Base-by-base conservation (phyloP, 2,113 vertebrate genomes). In the Pygoscelis adeliae region DNA sequence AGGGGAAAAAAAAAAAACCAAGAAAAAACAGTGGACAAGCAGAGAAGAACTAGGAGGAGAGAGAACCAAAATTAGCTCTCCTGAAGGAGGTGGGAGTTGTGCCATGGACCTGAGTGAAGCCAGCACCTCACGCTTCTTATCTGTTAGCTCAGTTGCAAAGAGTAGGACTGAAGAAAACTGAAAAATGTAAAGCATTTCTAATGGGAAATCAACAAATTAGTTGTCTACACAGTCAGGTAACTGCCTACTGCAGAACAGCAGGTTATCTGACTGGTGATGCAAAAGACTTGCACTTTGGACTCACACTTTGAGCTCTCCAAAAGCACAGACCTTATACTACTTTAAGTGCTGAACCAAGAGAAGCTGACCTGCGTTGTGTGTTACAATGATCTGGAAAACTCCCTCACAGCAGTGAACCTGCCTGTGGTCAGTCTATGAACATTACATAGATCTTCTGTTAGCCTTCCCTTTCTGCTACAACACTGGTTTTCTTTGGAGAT, bases 331-430 rank as follows among this genome's bases (percentile, higher is more conserved):
- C 32, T 27, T 3, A 2, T 0, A 0, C 13, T 50, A 6, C 30
- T 63, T 38, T 10, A 38, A 5, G 38, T 25, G 61, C 22, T 44
- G 49, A 46, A 23, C 9, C 52, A 32, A 49, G 16, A 27, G n/a
- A 11, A 69, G 49, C 34, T 47, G 42, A 65, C 13, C 18, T 19
- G 27, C 4, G 1, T 5, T 53, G 22, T 5, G 0, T 0, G 2
- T 17, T 15, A 11, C 13, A 36, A 11, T 4, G 29, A 61, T 23
- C 32, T 61, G 61, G 17, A 12, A 63, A 36, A 11, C 14, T 8
- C 34, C 30, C 3, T 13, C 26, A 44, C 20, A n/a, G 44, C 42
- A 55, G 13, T 0, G 3, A 67, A 2, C 22, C 49, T 49, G 44
- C 25, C 58, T 14, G 3, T 5, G 47, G 17, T 38, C 46, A 30